phyloP scores from a whole-genome alignment of 1,140 invertebrate species.

The Thrips palmi region DNA sequence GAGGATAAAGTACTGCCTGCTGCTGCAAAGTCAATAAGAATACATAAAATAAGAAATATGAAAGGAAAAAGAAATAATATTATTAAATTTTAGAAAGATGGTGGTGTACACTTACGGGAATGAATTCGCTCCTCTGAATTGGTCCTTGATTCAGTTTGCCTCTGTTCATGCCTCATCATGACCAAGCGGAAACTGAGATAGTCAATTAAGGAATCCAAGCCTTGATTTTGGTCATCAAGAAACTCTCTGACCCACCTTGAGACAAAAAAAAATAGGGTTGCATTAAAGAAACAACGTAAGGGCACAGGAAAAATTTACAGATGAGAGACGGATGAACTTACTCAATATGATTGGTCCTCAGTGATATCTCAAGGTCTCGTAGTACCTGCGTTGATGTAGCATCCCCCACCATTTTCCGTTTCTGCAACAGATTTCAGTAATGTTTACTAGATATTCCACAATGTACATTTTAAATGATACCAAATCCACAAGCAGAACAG shows the following conservation, averaged over 20 bases:
- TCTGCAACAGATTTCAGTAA: constrained; percentile 60
- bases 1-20: too few species aligned
- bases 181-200: constrained; percentile 86
- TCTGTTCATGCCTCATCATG: constrained; percentile 79
- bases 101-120: background rate
- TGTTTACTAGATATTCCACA: too few species aligned
- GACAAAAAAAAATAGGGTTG: constrained; percentile 17
- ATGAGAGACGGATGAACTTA: constrained; percentile 39
- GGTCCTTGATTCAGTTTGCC: constrained; percentile 48
- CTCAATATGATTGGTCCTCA: constrained; percentile 98
- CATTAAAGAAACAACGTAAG: too few species aligned
- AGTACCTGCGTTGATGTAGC: constrained; percentile 96
- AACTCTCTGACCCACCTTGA: constrained; percentile 95
- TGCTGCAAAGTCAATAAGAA: too few species aligned
- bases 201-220: constrained; percentile 89
- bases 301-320: too few species aligned
- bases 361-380: constrained; percentile 92
- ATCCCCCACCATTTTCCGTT: constrained; percentile 91
- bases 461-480: too few species aligned
- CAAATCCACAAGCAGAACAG: too few species aligned
- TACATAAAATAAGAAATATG: constrained; percentile 1
- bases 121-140: constrained; percentile 44
- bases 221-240: constrained; percentile 86
- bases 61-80: background rate
- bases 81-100: background rate